phyloP scores from a whole-genome alignment of 2,113 vertebrate genomes.

The Solenodon paradoxus region DNA sequence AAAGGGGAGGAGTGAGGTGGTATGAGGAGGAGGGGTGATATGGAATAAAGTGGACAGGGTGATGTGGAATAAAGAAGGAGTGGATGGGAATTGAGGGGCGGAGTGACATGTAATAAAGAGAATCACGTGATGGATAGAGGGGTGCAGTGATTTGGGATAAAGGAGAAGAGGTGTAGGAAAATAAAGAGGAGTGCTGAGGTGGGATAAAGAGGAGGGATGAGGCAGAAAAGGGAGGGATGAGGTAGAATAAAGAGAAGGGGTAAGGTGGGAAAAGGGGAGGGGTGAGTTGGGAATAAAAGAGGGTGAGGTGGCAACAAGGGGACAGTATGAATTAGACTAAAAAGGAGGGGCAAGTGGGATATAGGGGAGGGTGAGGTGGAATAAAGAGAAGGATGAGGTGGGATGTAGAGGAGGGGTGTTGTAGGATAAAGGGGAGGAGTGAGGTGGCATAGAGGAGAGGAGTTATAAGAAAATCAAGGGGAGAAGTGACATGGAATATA shows the following conservation, averaged over 20 bases:
- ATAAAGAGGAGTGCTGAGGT: neutral
- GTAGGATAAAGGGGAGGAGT: neutral
- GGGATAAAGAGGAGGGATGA: neutral
- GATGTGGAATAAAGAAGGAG: neutral
- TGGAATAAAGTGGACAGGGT: neutral
- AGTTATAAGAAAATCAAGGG: neutral
- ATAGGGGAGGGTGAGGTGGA: neutral
- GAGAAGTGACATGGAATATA: neutral
- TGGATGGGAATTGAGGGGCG: neutral
- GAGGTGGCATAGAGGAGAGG: neutral
- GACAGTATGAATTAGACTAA: neutral
- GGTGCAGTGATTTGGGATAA: neutral
- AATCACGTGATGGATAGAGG: too few species aligned
- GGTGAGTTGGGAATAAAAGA: too few species aligned
- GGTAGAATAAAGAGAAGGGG: neutral
- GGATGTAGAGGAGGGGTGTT: neutral
- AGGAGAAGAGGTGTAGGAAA: too few species aligned
- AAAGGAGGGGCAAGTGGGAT: neutral
- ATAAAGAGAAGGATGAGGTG: too few species aligned
- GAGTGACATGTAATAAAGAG: neutral
- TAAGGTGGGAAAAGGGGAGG: neutral
- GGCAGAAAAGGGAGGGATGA: neutral
- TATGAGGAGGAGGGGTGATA: too few species aligned
- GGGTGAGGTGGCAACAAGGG: too few species aligned
- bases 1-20: neutral